phyloP scores from a whole-genome alignment of 2,888 invertebrate genomes.

The Operophtera brumata region DNA sequence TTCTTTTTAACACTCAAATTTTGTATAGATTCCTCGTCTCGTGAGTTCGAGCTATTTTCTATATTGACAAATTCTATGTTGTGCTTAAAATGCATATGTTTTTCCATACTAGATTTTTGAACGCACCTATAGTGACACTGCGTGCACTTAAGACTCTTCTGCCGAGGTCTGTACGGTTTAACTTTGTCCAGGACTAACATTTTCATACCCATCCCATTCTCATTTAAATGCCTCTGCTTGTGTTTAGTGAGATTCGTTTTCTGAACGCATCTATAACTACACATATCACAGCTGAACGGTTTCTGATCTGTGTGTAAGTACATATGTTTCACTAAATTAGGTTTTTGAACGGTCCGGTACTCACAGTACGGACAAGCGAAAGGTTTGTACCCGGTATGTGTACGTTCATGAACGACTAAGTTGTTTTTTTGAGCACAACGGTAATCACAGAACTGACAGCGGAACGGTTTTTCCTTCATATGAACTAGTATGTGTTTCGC shows the following conservation, averaged over 20 bases:
- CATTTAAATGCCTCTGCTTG: conserved; percentile 70
- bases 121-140: conserved; percentile 70
- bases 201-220: conserved; percentile 58
- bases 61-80: conserved; percentile 38
- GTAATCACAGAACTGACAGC: conserved; percentile 76
- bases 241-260: conserved; percentile 76
- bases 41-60: conserved; percentile 26
- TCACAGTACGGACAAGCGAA: conserved; percentile 75
- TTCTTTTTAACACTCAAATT: conserved; percentile 62
- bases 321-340: conserved; percentile 77
- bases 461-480: conserved; percentile 76
- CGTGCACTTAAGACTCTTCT: conserved; percentile 69
- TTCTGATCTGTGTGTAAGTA: conserved; percentile 76
- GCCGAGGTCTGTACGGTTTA: conserved; percentile 68
- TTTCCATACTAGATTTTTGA: conserved; percentile 72
- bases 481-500: conserved; percentile 76
- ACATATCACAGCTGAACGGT: conserved; percentile 73
- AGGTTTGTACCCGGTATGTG: conserved; percentile 76
- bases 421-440: conserved; percentile 76
- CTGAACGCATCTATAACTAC: conserved; percentile 73
- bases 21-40: conserved; percentile 46
- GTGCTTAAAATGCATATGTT: conserved; percentile 71
- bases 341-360: conserved; percentile 75
- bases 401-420: conserved; percentile 73
- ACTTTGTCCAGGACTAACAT: conserved; percentile 46